These are phyloP conservation scores for Petaurus breviceps DNA, from an alignment of 2,113 vertebrate genomes.

Conservation along the genomic window DNA sequence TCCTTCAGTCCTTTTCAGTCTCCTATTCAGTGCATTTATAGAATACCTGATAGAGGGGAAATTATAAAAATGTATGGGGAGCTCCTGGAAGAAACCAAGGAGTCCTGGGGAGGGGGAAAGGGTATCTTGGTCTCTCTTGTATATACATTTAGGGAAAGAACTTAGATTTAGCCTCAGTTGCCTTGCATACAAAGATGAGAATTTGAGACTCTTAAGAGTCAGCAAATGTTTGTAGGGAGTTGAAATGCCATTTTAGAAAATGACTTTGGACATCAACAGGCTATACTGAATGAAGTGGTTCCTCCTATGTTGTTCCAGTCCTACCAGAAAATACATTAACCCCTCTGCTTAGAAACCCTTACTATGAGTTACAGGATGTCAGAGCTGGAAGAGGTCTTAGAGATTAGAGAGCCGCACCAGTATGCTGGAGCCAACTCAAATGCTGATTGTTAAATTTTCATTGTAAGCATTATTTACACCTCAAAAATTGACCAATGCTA, in stretches of 20 bases:
- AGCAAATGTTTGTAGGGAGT: neutral
- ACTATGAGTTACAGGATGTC: neutral
- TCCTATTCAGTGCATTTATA: constrained; percentile 39
- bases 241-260: neutral
- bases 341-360: neutral
- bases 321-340: neutral
- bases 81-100: constrained; percentile 35
- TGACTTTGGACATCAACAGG: neutral
- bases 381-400: neutral
- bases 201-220: neutral
- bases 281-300: neutral
- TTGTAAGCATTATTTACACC: no score
- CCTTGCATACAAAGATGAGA: neutral
- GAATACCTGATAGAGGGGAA: neutral
- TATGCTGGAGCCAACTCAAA: no score
- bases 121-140: neutral
- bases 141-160: neutral
- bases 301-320: neutral
- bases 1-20: constrained; percentile 34
- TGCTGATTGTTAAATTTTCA: no score
- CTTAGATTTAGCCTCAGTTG: neutral
- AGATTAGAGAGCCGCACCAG: no score
- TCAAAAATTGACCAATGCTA: no score
- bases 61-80: constrained; percentile 6
- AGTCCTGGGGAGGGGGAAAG: neutral